Percentiles rank a stretch among this genome's conserved stretches.
phyloP scores from a whole-genome alignment of 2,113 vertebrate genomes.

The Sardina pilchardus region DNA sequence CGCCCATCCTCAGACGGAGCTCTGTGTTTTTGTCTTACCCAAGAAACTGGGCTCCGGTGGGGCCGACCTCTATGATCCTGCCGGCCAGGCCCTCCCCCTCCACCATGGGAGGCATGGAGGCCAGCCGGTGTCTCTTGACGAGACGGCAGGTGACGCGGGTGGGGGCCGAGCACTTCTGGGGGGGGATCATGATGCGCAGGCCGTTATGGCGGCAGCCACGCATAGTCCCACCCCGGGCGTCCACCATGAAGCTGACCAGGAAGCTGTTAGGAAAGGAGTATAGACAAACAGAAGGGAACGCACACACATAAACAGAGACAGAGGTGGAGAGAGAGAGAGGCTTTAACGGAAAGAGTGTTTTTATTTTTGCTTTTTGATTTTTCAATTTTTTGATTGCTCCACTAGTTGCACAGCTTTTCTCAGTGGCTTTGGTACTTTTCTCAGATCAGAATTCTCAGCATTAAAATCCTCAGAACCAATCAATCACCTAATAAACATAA shows the following conservation, averaged over 20 bases:
- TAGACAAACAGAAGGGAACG: background rate
- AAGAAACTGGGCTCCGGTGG: constrained; percentile 95
- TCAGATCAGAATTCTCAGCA: no score
- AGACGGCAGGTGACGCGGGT: constrained; percentile 94
- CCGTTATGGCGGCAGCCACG: constrained; percentile 96
- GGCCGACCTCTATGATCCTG: constrained; percentile 93
- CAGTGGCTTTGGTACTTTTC: no score
- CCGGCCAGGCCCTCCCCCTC: constrained; percentile 94
- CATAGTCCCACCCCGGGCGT: constrained; percentile 96
- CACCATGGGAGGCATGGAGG: constrained; percentile 96
- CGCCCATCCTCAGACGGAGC: background rate
- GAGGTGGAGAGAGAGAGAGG: background rate
- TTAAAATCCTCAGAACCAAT: no score
- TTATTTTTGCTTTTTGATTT: no score
- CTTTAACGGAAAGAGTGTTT: no score
- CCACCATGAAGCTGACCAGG: constrained; percentile 99
- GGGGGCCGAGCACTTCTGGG: constrained; percentile 94
- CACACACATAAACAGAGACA: background rate
- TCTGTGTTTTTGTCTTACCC: constrained; percentile 76
- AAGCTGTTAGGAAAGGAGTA: constrained; percentile 74
- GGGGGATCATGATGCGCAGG: constrained; percentile 93
- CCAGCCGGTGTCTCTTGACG: constrained; percentile 94
- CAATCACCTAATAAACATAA: no score
- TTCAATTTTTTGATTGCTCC: no score
- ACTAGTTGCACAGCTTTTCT: no score